Conservation (phyloP, 2,113 vertebrate species). For the Gallinago media region DNA sequence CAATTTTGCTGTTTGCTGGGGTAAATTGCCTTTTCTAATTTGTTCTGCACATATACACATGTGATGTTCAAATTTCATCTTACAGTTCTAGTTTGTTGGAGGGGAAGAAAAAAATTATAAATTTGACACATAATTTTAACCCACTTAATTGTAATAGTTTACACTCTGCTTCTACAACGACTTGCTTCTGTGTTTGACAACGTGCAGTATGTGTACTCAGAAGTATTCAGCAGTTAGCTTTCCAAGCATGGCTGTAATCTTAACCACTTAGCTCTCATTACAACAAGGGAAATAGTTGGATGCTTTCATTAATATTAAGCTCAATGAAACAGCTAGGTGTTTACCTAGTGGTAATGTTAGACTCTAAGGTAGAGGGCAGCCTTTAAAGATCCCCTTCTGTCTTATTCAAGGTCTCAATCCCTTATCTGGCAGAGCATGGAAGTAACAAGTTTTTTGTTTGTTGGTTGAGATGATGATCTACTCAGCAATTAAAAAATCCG, state of each 20-base stretch:
- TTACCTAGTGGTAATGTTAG: neutral
- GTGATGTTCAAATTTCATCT: neutral
- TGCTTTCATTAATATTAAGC: neutral
- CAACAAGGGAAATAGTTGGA: neutral
- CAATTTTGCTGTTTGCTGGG: neutral
- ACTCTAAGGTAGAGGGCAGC: neutral
- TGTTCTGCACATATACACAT: neutral
- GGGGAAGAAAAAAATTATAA: neutral
- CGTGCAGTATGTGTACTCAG: neutral
- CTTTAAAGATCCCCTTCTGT: neutral
- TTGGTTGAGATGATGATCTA: neutral
- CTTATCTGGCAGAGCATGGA: neutral
- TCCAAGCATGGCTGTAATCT: neutral
- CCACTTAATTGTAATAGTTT: neutral
- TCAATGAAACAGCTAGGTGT: neutral
- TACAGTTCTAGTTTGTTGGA: neutral
- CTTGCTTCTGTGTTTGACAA: neutral
- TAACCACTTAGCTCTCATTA: neutral
- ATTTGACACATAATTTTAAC: neutral
- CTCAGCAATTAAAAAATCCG: neutral
- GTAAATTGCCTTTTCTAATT: neutral
- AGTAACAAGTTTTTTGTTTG: neutral
- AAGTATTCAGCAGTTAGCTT: neutral
- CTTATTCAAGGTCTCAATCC: neutral
- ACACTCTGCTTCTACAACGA: neutral